Conservation (phyloP, 1,140 invertebrate species). For the Drosophila chauvacae region DNA sequence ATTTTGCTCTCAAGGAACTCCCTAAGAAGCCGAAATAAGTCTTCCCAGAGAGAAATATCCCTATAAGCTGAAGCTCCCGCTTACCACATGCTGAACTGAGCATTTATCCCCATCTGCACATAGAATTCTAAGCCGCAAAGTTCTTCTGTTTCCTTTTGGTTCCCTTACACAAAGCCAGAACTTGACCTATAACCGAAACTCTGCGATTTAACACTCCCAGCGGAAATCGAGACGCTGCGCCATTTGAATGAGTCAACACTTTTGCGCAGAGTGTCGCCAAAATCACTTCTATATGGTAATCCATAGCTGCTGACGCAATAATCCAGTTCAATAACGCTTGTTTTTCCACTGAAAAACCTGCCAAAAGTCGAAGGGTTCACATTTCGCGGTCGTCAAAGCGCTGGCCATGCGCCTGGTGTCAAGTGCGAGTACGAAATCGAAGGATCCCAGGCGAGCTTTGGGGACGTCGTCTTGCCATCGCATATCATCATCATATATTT, state of each 20-base stretch:
- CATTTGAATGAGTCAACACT: conserved; percentile 56
- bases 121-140: neutral
- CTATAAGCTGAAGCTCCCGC: too few relatives aligned
- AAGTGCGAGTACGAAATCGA: conserved; percentile 7
- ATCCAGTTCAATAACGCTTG: conserved; percentile 36
- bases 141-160: neutral
- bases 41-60: too few relatives aligned
- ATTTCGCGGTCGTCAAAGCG: conserved; percentile 5
- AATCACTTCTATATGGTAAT: conserved; percentile 7
- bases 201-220: conserved; percentile 15
- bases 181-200: neutral
- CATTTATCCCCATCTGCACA: neutral
- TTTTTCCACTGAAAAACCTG: conserved; percentile 41
- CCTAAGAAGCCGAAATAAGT: neutral
- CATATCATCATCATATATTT: conserved; percentile 5
- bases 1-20: too few relatives aligned
- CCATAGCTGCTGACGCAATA: conserved; percentile 9
- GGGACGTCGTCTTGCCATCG: neutral
- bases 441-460: conserved; percentile 22
- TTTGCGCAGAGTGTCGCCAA: conserved; percentile 21
- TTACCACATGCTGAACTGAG: neutral
- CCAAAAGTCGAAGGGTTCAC: conserved; percentile 27
- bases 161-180: neutral
- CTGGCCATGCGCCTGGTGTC: conserved; percentile 34
- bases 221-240: conserved; percentile 44